Evolutionary conservation across 2,888 invertebrate genomes (phyloP).

Genomic region (Pasiphila rectangulata): DNA sequence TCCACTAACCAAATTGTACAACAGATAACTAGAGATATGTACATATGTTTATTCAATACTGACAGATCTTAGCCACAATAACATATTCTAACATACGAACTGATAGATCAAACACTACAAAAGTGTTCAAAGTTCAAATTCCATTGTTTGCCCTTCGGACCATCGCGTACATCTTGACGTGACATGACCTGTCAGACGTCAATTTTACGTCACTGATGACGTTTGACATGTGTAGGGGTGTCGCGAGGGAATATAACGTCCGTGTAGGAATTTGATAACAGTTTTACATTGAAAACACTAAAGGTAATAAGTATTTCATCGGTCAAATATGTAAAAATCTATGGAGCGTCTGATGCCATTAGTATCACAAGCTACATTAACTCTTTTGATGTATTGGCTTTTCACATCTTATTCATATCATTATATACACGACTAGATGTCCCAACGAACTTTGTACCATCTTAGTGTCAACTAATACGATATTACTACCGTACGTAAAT

Average conservation of each 20-base stretch:
- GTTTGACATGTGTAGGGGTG: constrained; percentile 39
- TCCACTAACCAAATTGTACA: not conserved
- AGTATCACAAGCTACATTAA: too few relatives aligned
- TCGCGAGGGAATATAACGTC: constrained; percentile 42
- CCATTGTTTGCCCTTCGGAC: constrained; percentile 40
- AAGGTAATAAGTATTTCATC: too few relatives aligned
- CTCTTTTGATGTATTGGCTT: too few relatives aligned
- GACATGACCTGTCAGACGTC: constrained; percentile 55
- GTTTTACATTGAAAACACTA: too few relatives aligned
- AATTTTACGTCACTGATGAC: constrained; percentile 52
- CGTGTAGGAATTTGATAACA: constrained; percentile 12
- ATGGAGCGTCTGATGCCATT: too few relatives aligned
- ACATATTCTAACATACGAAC: not conserved
- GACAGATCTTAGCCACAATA: not conserved
- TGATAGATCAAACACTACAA: constrained; percentile 23
- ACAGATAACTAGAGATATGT: not conserved
- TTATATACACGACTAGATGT: too few relatives aligned
- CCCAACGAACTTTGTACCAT: too few relatives aligned
- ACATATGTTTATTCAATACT: not conserved
- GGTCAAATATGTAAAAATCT: too few relatives aligned
- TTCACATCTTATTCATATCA: too few relatives aligned
- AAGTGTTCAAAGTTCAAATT: constrained; percentile 17
- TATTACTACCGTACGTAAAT: too few relatives aligned
- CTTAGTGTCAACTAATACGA: too few relatives aligned
- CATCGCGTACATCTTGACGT: constrained; percentile 42